Percentiles rank a stretch among this genome's conserved stretches.
phyloP scores from a whole-genome alignment of 2,797 vertebrate species.

The Silurus lanzhouensis region DNA sequence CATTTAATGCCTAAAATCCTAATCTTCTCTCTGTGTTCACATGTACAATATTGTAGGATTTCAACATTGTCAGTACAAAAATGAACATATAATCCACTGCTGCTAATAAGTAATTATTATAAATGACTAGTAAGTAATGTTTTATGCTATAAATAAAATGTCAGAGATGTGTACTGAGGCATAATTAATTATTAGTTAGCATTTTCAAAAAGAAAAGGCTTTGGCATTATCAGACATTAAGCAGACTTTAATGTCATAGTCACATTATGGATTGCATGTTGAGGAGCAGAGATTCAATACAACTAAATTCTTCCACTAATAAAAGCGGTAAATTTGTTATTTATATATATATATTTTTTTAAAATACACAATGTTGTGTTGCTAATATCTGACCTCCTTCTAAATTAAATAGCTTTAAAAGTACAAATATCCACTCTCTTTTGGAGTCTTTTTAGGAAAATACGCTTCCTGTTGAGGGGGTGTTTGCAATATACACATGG shows the following conservation, averaged over 20 bases:
- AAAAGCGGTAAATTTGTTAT: neutral
- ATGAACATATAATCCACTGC: neutral
- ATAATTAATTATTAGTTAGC: neutral
- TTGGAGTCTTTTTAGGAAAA: neutral
- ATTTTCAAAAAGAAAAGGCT: neutral
- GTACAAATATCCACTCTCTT: neutral
- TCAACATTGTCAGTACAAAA: neutral
- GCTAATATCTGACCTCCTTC: neutral
- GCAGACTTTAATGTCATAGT: neutral
- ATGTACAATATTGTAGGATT: neutral
- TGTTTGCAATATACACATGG: neutral
- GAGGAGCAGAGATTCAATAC: neutral
- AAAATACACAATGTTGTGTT: neutral
- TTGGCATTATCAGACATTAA: neutral
- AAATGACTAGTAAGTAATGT: too few species aligned
- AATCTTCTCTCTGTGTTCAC: neutral
- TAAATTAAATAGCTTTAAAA: neutral
- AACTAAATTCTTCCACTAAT: neutral
- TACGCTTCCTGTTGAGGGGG: neutral
- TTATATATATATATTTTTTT: neutral
- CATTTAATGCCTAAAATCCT: too few species aligned
- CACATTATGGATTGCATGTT: neutral
- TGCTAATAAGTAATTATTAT: neutral
- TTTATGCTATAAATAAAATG: neutral
- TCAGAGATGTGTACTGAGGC: neutral